A percentile compares a stretch with the other conserved stretches of the same genome.
Conservation (phyloP, 2,888 invertebrate species). For the Petrolisthes cinctipes region DNA sequence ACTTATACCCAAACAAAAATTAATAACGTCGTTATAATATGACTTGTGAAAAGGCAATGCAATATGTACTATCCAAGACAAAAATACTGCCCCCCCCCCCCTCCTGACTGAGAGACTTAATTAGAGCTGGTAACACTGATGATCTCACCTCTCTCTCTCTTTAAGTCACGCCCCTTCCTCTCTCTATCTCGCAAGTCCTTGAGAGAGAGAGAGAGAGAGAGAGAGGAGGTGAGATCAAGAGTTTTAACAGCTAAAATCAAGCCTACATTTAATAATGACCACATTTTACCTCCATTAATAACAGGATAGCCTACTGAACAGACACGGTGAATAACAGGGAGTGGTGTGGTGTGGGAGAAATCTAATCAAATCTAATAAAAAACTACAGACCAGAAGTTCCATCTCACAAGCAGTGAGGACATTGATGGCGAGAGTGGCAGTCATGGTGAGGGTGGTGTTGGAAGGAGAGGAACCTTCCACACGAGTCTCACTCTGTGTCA, state of each 20-base stretch:
- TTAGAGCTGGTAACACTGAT: not conserved
- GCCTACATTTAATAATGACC: not conserved
- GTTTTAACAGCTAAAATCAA: not conserved
- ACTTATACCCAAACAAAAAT: too few species aligned
- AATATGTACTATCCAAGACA: too few species aligned
- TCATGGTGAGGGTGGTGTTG: conserved; percentile 33
- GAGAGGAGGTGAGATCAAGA: not conserved
- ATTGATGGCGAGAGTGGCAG: conserved; percentile 37
- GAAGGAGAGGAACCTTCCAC: conserved; percentile 38
- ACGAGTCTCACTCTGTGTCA: conserved; percentile 29
- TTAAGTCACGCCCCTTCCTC: not conserved
- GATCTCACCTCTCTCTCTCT: not conserved
- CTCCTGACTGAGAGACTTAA: not conserved
- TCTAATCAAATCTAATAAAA: too few species aligned
- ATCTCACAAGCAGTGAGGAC: conserved; percentile 61
- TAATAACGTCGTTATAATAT: too few species aligned
- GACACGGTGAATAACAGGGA: not conserved
- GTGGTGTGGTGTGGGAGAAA: too few species aligned
- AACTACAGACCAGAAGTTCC: conserved; percentile 38
- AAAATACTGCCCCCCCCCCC: too few species aligned
- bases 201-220: not conserved
- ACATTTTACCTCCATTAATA: not conserved
- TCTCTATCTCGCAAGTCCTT: not conserved
- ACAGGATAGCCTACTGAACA: not conserved
- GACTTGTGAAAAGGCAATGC: too few species aligned